These are phyloP conservation scores for Stictocephala bisonia DNA, from an alignment of 2,888 invertebrate genomes.

Conservation along the genomic window DNA sequence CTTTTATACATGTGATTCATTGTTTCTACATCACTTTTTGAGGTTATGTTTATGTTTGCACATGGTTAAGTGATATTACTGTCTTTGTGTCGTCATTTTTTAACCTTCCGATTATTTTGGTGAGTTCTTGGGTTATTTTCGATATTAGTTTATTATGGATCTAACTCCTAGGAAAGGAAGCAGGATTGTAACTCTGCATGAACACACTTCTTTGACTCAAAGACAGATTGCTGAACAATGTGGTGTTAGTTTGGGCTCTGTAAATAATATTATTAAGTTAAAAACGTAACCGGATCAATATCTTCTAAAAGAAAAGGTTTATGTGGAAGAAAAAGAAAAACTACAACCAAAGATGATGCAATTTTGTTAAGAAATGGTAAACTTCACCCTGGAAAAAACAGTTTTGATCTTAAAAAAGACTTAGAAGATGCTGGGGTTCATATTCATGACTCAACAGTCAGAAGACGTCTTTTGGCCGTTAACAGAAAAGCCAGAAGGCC, in stretches of 20 bases:
- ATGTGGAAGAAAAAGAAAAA: slow-evolving; percentile 4
- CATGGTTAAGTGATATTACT: too few species aligned
- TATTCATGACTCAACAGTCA: slow-evolving; percentile 2
- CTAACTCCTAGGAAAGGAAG: not conserved
- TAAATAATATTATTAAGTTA: slow-evolving; percentile 2
- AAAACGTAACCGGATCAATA: not conserved
- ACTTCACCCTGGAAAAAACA: not conserved
- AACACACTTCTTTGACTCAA: slow-evolving; percentile 2
- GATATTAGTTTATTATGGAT: not conserved
- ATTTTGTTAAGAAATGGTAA: not conserved
- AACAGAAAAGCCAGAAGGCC: too few species aligned
- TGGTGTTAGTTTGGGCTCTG: not conserved
- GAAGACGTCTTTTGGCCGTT: not conserved
- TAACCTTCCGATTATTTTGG: not conserved
- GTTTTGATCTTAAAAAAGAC: not conserved
- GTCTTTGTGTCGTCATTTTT: too few species aligned
- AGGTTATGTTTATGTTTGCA: too few species aligned
- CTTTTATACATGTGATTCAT: too few species aligned
- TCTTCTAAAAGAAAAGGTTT: not conserved
- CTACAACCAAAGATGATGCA: not conserved
- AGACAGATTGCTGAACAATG: slow-evolving; percentile 1
- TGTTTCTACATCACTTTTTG: too few species aligned
- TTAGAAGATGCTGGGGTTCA: not conserved
- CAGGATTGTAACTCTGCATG: not conserved
- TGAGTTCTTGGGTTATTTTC: not conserved